Base-by-base conservation (phyloP, 1,140 invertebrate genomes). In the Cyclina sinensis region DNA sequence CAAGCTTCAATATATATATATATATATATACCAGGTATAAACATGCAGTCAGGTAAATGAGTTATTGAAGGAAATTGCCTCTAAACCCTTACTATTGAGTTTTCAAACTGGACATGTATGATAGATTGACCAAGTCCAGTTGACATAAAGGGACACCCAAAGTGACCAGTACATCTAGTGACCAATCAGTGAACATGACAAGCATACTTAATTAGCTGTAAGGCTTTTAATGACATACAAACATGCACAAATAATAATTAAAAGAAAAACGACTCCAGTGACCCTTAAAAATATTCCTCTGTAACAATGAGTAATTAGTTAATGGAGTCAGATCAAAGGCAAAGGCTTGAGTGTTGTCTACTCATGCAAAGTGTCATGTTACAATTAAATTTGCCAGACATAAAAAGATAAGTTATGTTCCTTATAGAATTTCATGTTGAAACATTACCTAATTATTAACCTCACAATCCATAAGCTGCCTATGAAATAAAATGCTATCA, bases 201-300 rank as follows among this genome's bases (percentile, higher is more conserved):
- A 78, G 43, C 46, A 78, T 35, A 54, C 74, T 78, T 54, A 54
- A 78, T 78, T 78, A 78, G 74, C 74, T 78, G 46, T 14, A 78
- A 78, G 74, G 74, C 74, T 54, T 51, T 57, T 78, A 54, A 78
- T 54, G 27, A 78, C 46, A 78, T 78, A 30, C 74, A 16, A 51
- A 51, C 24, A 78, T 48, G 54, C 74, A 78, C 21, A 74, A 74
- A 74, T 30, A 37, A 51, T 78, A 51, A 54, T 35, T 51, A 48
- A 51, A 51, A 35, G 3, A 78, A 9, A 54, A n/a, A 30, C 21
- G 46, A 39, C 74, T 35, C 39, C 70, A 74, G 4, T 24, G 54
- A 51, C 32, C 43, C 46, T 21, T n/a, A 16, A 51, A 57, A 0
- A 30, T 11, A 48, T 24, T 24, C 30, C 48, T 18, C 35, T 24